phyloP scores from a whole-genome alignment of 2,113 vertebrate genomes.

The Gambusia holbrooki region DNA sequence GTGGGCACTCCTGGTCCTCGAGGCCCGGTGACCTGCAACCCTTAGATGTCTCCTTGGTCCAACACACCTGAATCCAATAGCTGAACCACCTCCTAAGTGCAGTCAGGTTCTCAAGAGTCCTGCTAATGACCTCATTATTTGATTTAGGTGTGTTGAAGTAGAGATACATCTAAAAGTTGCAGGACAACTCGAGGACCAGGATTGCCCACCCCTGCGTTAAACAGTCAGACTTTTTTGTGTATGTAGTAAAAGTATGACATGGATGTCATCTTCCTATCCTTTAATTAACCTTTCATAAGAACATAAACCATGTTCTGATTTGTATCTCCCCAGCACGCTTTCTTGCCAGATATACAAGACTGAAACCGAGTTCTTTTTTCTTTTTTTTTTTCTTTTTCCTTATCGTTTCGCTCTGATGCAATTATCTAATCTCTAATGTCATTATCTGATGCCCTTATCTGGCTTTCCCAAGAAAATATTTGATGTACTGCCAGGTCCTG shows the following conservation, averaged over 20 bases:
- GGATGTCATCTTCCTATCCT: conserved; percentile 7
- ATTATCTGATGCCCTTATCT: conserved; percentile 29
- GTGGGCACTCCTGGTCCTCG: too few relatives aligned
- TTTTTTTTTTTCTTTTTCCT: background rate
- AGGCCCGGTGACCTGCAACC: too few relatives aligned
- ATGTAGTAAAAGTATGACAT: background rate
- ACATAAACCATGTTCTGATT: conserved; percentile 21
- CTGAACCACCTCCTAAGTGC: too few relatives aligned
- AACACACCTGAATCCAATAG: too few relatives aligned
- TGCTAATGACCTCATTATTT: too few relatives aligned
- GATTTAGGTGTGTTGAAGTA: too few relatives aligned
- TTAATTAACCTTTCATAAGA: conserved; percentile 17
- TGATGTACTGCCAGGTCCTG: conserved; percentile 15
- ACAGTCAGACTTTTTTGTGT: background rate
- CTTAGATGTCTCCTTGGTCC: too few relatives aligned
- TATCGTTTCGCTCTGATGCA: conserved; percentile 10
- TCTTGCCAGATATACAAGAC: background rate
- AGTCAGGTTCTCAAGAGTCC: too few relatives aligned
- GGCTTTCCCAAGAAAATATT: conserved; percentile 26
- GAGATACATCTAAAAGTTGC: too few relatives aligned
- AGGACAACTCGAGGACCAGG: too few relatives aligned
- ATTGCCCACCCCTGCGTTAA: too few relatives aligned
- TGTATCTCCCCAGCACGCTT: conserved; percentile 7
- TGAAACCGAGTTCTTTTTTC: background rate
- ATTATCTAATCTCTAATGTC: conserved; percentile 38